Evolutionary conservation across 2,113 vertebrate species (phyloP).

Genomic region (Tympanuchus pallidicinctus): DNA sequence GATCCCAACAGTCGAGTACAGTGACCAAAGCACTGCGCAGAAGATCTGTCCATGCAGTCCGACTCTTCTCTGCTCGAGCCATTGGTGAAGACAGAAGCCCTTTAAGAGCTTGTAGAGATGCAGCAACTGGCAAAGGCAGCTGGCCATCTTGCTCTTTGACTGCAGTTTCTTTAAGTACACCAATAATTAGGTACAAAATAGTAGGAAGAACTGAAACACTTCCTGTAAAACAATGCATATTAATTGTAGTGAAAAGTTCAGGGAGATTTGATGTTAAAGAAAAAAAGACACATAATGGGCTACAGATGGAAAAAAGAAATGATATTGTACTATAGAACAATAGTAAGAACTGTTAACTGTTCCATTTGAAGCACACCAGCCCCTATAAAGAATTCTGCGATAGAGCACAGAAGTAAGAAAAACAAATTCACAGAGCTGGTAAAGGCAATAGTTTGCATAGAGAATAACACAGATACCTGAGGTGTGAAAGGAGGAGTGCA

Average conservation of each 20-base stretch:
- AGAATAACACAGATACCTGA: neutral
- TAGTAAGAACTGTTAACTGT: neutral
- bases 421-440: neutral
- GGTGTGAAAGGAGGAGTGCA: neutral
- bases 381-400: neutral
- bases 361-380: neutral
- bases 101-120: conserved; percentile 87
- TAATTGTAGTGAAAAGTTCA: neutral
- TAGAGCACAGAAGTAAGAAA: neutral
- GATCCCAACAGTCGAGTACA: conserved; percentile 85
- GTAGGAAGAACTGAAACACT: conserved; percentile 93
- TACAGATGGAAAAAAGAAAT: neutral
- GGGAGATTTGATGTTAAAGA: neutral
- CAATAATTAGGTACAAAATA: conserved; percentile 89
- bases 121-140: conserved; percentile 76
- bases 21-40: conserved; percentile 86
- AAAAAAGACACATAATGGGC: neutral
- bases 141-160: conserved; percentile 70
- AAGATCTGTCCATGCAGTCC: conserved; percentile 85
- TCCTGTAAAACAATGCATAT: conserved; percentile 77
- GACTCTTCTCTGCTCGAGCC: conserved; percentile 91
- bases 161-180: conserved; percentile 87
- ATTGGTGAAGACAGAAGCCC: conserved; percentile 87
- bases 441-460: neutral
- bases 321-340: neutral